phyloP scores from a whole-genome alignment of 2,113 vertebrate species.

The Daboia siamensis region DNA sequence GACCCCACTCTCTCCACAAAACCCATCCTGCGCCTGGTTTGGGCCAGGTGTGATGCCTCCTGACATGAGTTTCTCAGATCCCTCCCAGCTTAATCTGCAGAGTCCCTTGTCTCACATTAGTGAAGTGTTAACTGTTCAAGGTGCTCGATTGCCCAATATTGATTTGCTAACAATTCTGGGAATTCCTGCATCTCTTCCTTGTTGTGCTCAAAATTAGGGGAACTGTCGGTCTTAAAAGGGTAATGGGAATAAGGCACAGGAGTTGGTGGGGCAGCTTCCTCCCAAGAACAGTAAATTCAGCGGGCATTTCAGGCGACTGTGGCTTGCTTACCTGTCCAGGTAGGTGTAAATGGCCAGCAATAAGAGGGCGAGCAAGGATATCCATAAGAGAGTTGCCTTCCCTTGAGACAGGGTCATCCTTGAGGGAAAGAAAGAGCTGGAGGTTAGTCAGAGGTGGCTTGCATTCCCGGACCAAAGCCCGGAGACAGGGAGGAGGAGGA shows the following conservation, averaged over 20 bases:
- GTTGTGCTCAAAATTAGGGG: neutral
- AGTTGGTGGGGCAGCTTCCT: neutral
- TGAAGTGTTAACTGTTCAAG: neutral
- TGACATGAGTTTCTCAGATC: neutral
- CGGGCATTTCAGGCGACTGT: too few relatives aligned
- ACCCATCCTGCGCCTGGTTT: neutral
- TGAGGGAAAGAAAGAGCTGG: neutral
- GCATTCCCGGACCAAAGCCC: neutral
- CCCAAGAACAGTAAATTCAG: neutral
- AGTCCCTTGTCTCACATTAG: neutral
- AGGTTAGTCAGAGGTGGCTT: neutral
- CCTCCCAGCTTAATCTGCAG: neutral
- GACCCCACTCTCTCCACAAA: neutral
- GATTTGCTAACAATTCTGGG: neutral
- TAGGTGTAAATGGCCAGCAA: conserved; percentile 52
- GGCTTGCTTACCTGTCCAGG: conserved; percentile 55
- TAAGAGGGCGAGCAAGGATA: conserved; percentile 39
- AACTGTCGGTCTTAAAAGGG: neutral
- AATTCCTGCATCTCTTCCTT: neutral
- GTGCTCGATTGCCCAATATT: neutral
- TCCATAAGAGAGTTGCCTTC: conserved; percentile 48
- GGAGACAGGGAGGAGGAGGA: too few relatives aligned
- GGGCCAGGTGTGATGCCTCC: neutral
- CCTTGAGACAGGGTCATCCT: conserved; percentile 59
- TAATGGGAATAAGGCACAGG: neutral